Conservation (phyloP, 2,797 vertebrate species). For the Molossus alvarezi region DNA sequence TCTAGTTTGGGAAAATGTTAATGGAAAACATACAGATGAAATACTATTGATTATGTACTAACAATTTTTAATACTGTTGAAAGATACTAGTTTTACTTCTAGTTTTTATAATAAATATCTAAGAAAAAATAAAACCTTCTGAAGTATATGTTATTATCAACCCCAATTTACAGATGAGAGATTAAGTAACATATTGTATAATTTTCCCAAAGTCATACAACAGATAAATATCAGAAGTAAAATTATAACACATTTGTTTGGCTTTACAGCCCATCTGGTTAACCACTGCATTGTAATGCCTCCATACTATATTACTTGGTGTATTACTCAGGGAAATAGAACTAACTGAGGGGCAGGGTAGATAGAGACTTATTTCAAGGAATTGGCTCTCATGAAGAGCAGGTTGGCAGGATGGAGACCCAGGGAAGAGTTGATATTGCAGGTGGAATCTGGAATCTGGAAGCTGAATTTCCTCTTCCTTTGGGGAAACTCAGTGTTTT, state of each 20-base stretch:
- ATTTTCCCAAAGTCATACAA: not conserved
- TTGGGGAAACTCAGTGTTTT: not conserved
- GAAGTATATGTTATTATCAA: not conserved
- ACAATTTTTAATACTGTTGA: not conserved
- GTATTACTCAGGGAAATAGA: not conserved
- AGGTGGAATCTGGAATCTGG: not conserved
- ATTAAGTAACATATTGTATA: not conserved
- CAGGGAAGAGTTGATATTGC: not conserved
- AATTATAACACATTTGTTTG: not conserved
- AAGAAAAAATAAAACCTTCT: not conserved
- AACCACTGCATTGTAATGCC: not conserved
- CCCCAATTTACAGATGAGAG: not conserved
- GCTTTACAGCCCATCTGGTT: not conserved
- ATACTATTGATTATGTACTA: not conserved
- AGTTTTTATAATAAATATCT: not conserved
- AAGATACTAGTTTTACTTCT: not conserved
- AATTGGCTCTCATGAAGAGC: not conserved
- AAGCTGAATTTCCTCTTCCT: not conserved
- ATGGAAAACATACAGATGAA: not conserved
- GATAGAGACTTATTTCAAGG: not conserved
- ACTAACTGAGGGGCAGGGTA: not conserved
- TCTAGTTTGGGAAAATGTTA: not conserved
- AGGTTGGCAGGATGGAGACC: not conserved
- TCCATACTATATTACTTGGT: not conserved
- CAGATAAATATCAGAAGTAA: not conserved